A percentile compares a stretch with the other conserved stretches of the same genome.
phyloP scores from a whole-genome alignment of 2,113 vertebrate genomes.

The Anhinga anhinga region DNA sequence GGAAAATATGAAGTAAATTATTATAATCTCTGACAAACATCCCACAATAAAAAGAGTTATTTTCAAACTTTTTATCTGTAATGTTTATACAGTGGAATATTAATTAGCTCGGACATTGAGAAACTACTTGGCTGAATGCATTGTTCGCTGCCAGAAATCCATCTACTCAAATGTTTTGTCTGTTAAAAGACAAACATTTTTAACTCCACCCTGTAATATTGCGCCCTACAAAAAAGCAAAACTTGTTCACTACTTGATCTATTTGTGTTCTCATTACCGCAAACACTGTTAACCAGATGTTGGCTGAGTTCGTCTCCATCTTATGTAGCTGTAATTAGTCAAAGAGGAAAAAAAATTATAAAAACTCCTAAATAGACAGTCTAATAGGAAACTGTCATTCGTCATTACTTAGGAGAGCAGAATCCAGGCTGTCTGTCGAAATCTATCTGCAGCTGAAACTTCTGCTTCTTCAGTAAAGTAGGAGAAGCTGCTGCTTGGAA shows the following conservation, averaged over 20 bases:
- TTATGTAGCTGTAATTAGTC: background rate
- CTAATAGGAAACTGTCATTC: background rate
- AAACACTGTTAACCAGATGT: conserved; percentile 2
- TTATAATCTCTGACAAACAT: conserved; percentile 15
- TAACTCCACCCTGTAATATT: conserved; percentile 40
- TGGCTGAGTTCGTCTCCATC: background rate
- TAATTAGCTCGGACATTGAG: conserved; percentile 54
- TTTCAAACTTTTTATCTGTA: conserved; percentile 43
- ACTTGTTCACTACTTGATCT: background rate
- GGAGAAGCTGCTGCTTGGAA: background rate
- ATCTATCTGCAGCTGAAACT: background rate
- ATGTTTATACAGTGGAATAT: conserved; percentile 44
- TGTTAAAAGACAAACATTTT: conserved; percentile 52
- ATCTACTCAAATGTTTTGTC: conserved; percentile 42
- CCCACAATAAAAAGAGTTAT: conserved; percentile 30
- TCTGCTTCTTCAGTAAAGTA: background rate
- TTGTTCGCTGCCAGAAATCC: conserved; percentile 26
- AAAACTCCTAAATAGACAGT: background rate
- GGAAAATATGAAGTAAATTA: conserved; percentile 57
- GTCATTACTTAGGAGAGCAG: background rate
- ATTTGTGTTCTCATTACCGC: background rate
- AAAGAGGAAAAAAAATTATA: background rate
- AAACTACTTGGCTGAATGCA: conserved; percentile 37
- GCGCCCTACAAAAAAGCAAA: background rate
- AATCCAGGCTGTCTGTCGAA: background rate